Conservation (phyloP, 2,888 invertebrate genomes). For the Uropetala carovei region DNA sequence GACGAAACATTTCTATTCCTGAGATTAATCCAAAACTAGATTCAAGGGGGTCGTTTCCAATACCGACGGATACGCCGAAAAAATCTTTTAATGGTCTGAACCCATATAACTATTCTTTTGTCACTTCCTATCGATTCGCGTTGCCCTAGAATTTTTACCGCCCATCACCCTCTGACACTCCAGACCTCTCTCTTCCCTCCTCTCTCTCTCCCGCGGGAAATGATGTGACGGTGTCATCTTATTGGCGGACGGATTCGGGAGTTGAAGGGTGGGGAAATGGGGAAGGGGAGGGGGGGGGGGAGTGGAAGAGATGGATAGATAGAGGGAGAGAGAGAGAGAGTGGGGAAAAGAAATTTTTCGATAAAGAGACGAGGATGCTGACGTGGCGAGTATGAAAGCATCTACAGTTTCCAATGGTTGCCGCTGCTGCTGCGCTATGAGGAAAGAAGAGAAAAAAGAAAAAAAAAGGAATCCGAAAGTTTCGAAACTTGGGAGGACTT, state of each 20-base stretch:
- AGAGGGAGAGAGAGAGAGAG: background rate
- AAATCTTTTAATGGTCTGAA: too few species aligned
- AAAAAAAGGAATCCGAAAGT: background rate
- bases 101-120: too few species aligned
- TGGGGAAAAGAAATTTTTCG: background rate
- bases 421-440: background rate
- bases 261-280: background rate
- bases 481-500: background rate
- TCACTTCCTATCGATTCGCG: too few species aligned
- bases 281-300: too few species aligned
- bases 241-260: background rate
- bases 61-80: too few species aligned
- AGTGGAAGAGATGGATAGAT: too few species aligned
- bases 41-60: too few species aligned
- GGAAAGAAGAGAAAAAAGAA: background rate
- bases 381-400: background rate
- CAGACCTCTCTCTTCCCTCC: background rate
- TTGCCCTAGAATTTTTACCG: background rate
- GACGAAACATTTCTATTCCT: too few species aligned
- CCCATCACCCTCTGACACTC: background rate
- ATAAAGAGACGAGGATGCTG: background rate
- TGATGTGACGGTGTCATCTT: background rate
- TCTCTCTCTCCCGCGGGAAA: background rate
- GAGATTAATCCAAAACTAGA: too few species aligned
- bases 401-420: background rate